A percentile compares a stretch with the other conserved stretches of the same genome.
Conservation (phyloP, 2,113 vertebrate genomes). For the Odobenus rosmarus region DNA sequence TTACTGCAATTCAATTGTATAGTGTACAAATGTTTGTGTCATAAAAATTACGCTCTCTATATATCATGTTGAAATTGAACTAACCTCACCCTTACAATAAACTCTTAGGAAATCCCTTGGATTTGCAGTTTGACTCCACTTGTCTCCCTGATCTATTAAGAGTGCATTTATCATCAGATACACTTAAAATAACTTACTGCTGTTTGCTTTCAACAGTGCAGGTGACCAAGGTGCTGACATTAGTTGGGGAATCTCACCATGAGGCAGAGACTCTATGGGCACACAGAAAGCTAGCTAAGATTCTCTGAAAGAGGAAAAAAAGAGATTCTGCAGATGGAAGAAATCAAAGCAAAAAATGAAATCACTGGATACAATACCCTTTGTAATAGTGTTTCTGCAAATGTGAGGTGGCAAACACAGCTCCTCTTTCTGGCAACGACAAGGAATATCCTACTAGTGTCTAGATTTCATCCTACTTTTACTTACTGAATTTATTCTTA, state of each 20-base stretch:
- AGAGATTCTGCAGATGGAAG: not conserved
- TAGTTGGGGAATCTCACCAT: not conserved
- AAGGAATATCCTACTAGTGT: not conserved
- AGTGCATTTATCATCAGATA: not conserved
- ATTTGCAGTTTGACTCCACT: conserved; percentile 40
- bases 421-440: not conserved
- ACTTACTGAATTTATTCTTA: not conserved
- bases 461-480: not conserved
- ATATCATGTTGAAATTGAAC: conserved; percentile 26
- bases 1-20: conserved; percentile 25
- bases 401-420: not conserved
- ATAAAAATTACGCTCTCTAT: conserved; percentile 53
- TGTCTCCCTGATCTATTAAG: conserved; percentile 39
- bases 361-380: not conserved
- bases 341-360: not conserved
- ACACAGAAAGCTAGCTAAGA: not conserved
- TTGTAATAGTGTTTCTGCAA: not conserved
- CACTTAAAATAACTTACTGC: not conserved
- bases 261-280: not conserved
- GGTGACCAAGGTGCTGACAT: not conserved
- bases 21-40: conserved; percentile 37
- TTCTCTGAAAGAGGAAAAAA: not conserved
- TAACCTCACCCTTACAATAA: conserved; percentile 28
- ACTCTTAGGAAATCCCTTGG: not conserved
- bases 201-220: not conserved